Base-by-base conservation (phyloP, 1,140 invertebrate species). In the Drosophila varians region DNA sequence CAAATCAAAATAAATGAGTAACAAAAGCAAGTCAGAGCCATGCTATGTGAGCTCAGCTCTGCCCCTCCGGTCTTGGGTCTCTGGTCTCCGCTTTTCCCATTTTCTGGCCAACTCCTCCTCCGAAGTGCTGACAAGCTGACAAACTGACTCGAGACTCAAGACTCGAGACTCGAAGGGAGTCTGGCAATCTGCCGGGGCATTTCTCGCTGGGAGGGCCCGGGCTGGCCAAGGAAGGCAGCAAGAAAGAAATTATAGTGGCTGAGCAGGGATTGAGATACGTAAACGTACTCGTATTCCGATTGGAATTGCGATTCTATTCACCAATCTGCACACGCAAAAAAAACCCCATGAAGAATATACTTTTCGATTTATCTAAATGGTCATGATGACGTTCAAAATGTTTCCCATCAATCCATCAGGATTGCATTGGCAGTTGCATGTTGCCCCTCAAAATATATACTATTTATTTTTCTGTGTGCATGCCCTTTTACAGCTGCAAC, bases 1-100 rank as follows among this genome's bases (percentile, higher is more conserved):
- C 82, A 87, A 87, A 87, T 87, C 82, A 87, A 87, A 87, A 87
- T 87, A 87, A 87, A 87, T 87, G 82, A 87, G 82, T 87, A 87
- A 82, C 82, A 87, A 87, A 87, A 71, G 73, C 82, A 66, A 53
- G 70, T 52, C 62, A 52, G 55, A 46, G 31, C 28, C 49, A 14
- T 54, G 55, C 54, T 16, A 61, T 64, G 60, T 40, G 60, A 74
- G 56, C 48, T 38, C 23, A 28, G 36, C 31, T 56, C 19, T 9
- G 9, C 9, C 38, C 7, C 38, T 16, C n/a, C 36, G 4, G 0
- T 25, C 19, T 11, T 36, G 5, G 18, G 19, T 6, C 25, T 16
- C 12, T 46, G 28, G 49, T 28, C 47, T 40, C 57, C 42, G 36
- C 66, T 58, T 4, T 21, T 18, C 12, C 25, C 45, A 26, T 25